These are phyloP conservation scores for Bovichtus diacanthus DNA, from an alignment of 2,797 vertebrate species.

Conservation along the genomic window DNA sequence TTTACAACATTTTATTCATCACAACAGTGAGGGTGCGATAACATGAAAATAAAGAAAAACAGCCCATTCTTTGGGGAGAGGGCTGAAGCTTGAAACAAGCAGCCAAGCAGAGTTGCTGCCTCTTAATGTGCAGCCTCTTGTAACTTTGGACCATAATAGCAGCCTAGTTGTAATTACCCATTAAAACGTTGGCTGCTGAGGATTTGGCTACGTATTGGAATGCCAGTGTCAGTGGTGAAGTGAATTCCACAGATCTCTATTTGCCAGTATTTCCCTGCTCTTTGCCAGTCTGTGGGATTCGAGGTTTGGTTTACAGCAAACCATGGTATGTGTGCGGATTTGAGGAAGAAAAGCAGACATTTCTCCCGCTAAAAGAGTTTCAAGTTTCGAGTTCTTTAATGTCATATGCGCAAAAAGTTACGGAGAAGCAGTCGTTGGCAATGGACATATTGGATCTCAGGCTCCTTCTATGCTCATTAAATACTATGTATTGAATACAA, in stretches of 20 bases:
- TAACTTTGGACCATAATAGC: slow-evolving; percentile 57
- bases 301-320: slow-evolving; percentile 51
- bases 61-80: slow-evolving; percentile 16
- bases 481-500: too few relatives aligned
- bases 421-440: too few relatives aligned
- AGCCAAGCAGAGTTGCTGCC: slow-evolving; percentile 22
- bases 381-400: too few relatives aligned
- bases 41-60: slow-evolving; percentile 41
- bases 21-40: slow-evolving; percentile 45
- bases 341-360: slow-evolving; percentile 29
- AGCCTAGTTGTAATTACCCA: slow-evolving; percentile 67
- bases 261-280: slow-evolving; percentile 43
- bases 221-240: slow-evolving; percentile 55
- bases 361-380: background rate
- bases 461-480: too few relatives aligned
- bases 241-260: slow-evolving; percentile 62
- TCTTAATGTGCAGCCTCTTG: slow-evolving; percentile 42
- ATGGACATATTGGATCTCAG: too few relatives aligned
- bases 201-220: slow-evolving; percentile 53
- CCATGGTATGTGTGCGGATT: slow-evolving; percentile 24
- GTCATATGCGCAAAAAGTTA: too few relatives aligned
- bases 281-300: slow-evolving; percentile 37
- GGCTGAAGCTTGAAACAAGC: slow-evolving; percentile 31
- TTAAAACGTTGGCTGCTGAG: slow-evolving; percentile 52
- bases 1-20: slow-evolving; percentile 49